A percentile compares a stretch with the other conserved stretches of the same genome.
phyloP scores from a whole-genome alignment of 2,888 invertebrate species.

The Mechanitis messenoides region DNA sequence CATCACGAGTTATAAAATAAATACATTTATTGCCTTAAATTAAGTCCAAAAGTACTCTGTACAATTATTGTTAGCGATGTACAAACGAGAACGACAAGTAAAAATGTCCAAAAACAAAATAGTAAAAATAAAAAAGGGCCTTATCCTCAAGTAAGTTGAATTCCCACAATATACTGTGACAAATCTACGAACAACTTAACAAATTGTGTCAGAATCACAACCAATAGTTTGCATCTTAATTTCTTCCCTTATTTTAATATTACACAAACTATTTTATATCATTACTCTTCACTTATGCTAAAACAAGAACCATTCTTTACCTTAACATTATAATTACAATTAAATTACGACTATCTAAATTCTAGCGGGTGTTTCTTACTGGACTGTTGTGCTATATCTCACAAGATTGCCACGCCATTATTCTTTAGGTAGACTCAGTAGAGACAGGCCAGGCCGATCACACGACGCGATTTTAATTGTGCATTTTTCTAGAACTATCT shows the following conservation, averaged over 20 bases:
- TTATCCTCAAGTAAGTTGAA: conserved; percentile 64
- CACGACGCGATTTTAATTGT: conserved; percentile 15
- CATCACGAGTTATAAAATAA: conserved; percentile 77
- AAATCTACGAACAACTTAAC: conserved; percentile 72
- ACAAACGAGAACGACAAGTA: conserved; percentile 74
- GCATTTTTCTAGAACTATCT: conserved; percentile 14
- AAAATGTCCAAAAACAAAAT: conserved; percentile 62
- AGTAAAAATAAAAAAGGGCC: conserved; percentile 55
- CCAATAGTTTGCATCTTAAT: conserved; percentile 76
- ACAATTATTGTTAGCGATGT: conserved; percentile 77
- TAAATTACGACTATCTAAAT: conserved; percentile 74
- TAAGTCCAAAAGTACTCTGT: conserved; percentile 77
- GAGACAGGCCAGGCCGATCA: conserved; percentile 8
- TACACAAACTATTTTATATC: conserved; percentile 76
- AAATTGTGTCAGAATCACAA: conserved; percentile 77
- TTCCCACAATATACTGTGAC: conserved; percentile 61
- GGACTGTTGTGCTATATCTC: conserved; percentile 62
- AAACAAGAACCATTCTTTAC: conserved; percentile 76
- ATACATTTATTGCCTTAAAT: conserved; percentile 78
- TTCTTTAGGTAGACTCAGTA: conserved; percentile 17
- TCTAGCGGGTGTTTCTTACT: conserved; percentile 70
- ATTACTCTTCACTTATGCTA: conserved; percentile 75
- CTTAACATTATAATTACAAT: conserved; percentile 71
- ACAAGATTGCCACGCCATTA: conserved; percentile 46
- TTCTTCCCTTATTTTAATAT: conserved; percentile 70